Evolutionary conservation across 2,888 invertebrate genomes (phyloP).

Genomic region (Patella caerulea): DNA sequence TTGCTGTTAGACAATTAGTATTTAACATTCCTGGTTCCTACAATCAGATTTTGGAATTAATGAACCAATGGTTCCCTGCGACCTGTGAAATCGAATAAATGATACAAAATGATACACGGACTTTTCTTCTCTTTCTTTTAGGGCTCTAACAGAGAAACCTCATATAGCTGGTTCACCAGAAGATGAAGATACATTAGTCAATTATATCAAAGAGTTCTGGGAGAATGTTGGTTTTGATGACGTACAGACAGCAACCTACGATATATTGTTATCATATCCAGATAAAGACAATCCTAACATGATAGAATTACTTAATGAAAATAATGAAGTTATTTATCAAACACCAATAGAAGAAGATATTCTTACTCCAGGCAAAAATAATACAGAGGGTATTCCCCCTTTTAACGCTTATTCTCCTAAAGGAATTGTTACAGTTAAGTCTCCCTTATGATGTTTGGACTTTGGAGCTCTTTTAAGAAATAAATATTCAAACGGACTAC

Average conservation of each 20-base stretch:
- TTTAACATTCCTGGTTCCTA: no score
- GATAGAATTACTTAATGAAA: conserved; percentile 40
- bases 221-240: conserved; percentile 43
- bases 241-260: conserved; percentile 48
- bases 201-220: conserved; percentile 45
- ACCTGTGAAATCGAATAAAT: no score
- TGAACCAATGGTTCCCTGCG: no score
- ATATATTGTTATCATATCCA: conserved; percentile 61
- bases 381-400: conserved; percentile 41
- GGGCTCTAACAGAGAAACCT: conserved; percentile 44
- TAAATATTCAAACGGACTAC: no score
- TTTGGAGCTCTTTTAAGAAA: no score
- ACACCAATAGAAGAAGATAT: conserved; percentile 35
- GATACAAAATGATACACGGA: no score
- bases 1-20: no score
- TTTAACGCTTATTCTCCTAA: conserved; percentile 52
- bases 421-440: conserved; percentile 44
- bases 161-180: conserved; percentile 52
- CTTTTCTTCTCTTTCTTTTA: conserved; percentile 19
- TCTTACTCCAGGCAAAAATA: conserved; percentile 42
- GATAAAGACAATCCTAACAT: conserved; percentile 41
- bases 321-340: conserved; percentile 27
- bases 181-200: conserved; percentile 41
- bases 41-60: no score
- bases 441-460: no score